Conservation (phyloP, 2,113 vertebrate species). For the Cyrtonyx montezumae region DNA sequence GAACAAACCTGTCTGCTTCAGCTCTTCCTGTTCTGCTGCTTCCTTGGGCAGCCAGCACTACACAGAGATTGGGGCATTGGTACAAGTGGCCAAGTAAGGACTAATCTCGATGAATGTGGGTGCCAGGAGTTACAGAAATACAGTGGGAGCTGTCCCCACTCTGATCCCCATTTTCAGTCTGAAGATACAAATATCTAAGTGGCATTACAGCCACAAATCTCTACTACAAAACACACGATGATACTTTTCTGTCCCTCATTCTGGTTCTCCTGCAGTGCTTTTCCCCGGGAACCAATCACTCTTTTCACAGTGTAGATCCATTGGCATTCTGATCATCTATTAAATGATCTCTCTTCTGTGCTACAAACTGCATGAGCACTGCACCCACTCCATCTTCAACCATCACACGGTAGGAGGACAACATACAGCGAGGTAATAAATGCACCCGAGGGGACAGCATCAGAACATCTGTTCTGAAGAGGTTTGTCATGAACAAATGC, state of each 20-base stretch:
- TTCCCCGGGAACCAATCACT: neutral
- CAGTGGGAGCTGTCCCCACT: rapidly evolving
- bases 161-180: too few species aligned
- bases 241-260: neutral
- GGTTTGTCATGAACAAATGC: neutral
- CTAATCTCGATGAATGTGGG: neutral
- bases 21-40: neutral
- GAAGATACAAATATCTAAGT: neutral
- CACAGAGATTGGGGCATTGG: neutral
- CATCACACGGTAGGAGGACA: rapidly evolving
- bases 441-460: rapidly evolving
- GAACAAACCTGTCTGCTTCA: too few species aligned
- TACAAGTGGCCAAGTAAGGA: neutral
- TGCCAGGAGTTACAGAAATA: neutral
- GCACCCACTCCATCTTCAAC: neutral
- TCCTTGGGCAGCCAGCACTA: neutral
- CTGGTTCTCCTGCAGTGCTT: neutral
- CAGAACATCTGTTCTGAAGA: neutral
- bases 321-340: neutral
- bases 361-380: rapidly evolving
- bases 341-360: neutral
- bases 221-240: neutral
- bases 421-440: rapidly evolving
- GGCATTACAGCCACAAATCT: neutral
- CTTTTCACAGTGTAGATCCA: neutral